Base-by-base conservation (phyloP, 2,113 vertebrate genomes). In the Aix galericulata region DNA sequence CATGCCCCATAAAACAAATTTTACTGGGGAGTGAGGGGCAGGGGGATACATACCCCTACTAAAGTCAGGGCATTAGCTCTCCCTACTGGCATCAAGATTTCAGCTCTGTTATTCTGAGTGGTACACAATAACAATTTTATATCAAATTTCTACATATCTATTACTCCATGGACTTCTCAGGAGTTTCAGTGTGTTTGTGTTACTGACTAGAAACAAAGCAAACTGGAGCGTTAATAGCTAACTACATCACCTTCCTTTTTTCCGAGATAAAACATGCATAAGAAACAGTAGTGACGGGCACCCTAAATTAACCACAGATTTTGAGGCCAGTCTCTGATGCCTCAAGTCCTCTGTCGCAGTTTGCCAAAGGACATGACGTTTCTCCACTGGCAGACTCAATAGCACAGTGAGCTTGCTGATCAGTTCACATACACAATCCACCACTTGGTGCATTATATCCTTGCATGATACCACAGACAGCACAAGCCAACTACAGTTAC, bases 11-110 rank as follows among this genome's bases (percentile, higher is more conserved):
- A 71, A 66, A 69, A 18, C 13, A 8, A 7, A 4, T 27, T 64
- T 60, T 6, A 2, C 0, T 7, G 53, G 9, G 11, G 36, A 0
- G 13, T 29, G 22, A 0, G 13, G 32, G 22, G 64, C 48, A 50
- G 48, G 21, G 17, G 36, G 36, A 13, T 52, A 12, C 40, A 23
- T 29, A 64, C 7, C 12, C 16, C 23, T 6, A 21, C 38, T 56
- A 25, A 50, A 72, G 34, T 0, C 32, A 55, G 8, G 16, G 2
- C 29, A 53, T 9, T 38, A 31, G 25, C 8, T 73, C 11, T 69
- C 53, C 38, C 42, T 40, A 27, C 16, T 59, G 22, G 18, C 42
- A 18, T 18, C 6, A 40, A 36, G 29, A 58, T 46, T 26, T 75
- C 40, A 34, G 13, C 11, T 68, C 48, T 34, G 5, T 27, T 68